phyloP scores from a whole-genome alignment of 2,113 vertebrate species.

The Hemichromis elongatus region DNA sequence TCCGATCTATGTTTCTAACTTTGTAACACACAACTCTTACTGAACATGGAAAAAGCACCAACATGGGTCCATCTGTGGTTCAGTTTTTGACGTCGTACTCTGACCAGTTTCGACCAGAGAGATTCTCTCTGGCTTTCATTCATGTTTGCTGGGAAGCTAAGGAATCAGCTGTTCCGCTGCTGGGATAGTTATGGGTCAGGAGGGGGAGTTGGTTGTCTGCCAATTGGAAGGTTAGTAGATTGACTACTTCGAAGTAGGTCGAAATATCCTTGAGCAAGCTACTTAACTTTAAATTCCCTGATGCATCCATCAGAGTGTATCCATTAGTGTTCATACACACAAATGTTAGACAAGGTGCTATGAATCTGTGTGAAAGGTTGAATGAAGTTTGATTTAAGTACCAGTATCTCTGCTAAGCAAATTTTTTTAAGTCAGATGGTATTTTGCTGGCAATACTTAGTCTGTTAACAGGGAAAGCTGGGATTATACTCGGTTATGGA shows the following conservation, averaged over 20 bases:
- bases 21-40: background rate
- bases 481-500: too few species aligned
- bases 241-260: too few species aligned
- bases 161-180: background rate
- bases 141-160: background rate
- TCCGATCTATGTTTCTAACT: background rate
- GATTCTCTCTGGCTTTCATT: background rate
- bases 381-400: too few species aligned
- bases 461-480: background rate
- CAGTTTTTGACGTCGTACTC: background rate
- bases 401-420: too few species aligned
- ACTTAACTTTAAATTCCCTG: background rate
- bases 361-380: too few species aligned
- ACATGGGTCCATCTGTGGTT: background rate
- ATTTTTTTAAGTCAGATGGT: background rate
- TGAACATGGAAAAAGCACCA: too few species aligned
- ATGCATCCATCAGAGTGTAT: background rate
- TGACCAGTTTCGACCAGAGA: background rate
- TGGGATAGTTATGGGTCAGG: background rate
- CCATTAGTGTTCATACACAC: too few species aligned
- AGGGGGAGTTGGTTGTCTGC: background rate
- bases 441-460: background rate
- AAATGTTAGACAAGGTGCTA: too few species aligned
- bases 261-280: background rate
- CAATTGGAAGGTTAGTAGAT: background rate